These are phyloP conservation scores for Lithodes maja DNA, from an alignment of 2,888 invertebrate genomes.

Conservation along the genomic window DNA sequence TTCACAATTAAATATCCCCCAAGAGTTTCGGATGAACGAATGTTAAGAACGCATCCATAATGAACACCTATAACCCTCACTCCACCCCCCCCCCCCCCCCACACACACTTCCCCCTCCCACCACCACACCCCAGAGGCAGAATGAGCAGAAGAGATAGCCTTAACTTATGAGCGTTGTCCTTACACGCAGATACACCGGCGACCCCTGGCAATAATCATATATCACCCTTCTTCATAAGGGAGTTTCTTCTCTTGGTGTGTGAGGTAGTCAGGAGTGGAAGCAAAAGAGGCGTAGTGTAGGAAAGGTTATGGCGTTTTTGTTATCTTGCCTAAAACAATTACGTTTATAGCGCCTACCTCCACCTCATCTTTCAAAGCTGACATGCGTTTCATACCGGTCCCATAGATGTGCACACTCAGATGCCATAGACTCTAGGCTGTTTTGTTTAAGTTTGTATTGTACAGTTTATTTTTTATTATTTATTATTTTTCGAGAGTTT, in stretches of 20 bases:
- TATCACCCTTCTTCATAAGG: neutral
- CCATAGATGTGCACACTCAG: too few relatives aligned
- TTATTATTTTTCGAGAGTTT: too few relatives aligned
- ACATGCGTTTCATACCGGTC: too few relatives aligned
- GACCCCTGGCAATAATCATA: neutral
- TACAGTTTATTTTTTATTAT: too few relatives aligned
- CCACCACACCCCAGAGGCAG: neutral
- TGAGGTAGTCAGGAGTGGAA: neutral
- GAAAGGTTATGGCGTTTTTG: neutral
- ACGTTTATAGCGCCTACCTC: too few relatives aligned
- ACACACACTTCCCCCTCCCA: neutral
- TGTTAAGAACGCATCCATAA: too few relatives aligned
- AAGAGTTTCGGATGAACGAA: too few relatives aligned
- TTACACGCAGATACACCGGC: neutral
- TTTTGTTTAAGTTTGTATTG: too few relatives aligned
- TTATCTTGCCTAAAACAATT: too few relatives aligned
- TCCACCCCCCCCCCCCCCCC: neutral
- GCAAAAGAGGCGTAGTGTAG: neutral
- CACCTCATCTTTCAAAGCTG: too few relatives aligned
- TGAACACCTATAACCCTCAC: neutral
- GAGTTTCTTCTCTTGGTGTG: neutral
- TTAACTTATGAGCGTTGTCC: neutral
- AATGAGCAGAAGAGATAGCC: neutral
- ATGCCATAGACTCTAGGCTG: too few relatives aligned
- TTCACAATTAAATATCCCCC: too few relatives aligned